phyloP scores from a whole-genome alignment of 2,113 vertebrate genomes.

The Calcarius ornatus region DNA sequence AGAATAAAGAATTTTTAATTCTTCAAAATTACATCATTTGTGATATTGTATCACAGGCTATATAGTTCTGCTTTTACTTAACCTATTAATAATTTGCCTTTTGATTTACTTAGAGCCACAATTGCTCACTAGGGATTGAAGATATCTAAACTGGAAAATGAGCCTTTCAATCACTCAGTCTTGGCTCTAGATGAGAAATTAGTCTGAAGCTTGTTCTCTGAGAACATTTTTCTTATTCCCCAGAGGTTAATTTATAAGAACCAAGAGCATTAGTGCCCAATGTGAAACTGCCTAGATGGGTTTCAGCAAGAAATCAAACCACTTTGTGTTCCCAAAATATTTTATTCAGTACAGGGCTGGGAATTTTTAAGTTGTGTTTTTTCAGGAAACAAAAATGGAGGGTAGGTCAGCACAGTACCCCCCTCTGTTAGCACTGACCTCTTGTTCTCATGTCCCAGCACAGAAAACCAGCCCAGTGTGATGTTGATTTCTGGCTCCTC shows the following conservation, averaged over 20 bases:
- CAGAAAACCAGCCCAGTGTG: background rate
- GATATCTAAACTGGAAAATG: constrained; percentile 19
- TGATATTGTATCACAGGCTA: background rate
- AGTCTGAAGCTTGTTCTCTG: background rate
- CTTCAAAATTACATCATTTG: background rate
- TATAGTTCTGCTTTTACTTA: background rate
- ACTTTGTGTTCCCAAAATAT: background rate
- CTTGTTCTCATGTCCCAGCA: background rate
- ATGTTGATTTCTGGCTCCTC: background rate
- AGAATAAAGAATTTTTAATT: background rate
- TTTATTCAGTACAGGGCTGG: background rate
- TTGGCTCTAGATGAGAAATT: background rate
- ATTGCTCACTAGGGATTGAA: background rate
- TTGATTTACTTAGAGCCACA: constrained; percentile 15
- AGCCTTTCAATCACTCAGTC: background rate
- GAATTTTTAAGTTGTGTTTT: background rate
- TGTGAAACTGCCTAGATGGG: background rate
- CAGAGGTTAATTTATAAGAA: background rate
- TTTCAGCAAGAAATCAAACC: background rate
- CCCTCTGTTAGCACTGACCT: background rate
- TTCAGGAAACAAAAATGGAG: background rate
- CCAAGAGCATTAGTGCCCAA: background rate
- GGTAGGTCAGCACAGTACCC: background rate
- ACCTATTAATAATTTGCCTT: background rate
- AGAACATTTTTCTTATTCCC: background rate